Percentiles rank a stretch among this genome's conserved stretches.
phyloP scores from a whole-genome alignment of 2,888 invertebrate genomes.

The Amorpha juglandis region DNA sequence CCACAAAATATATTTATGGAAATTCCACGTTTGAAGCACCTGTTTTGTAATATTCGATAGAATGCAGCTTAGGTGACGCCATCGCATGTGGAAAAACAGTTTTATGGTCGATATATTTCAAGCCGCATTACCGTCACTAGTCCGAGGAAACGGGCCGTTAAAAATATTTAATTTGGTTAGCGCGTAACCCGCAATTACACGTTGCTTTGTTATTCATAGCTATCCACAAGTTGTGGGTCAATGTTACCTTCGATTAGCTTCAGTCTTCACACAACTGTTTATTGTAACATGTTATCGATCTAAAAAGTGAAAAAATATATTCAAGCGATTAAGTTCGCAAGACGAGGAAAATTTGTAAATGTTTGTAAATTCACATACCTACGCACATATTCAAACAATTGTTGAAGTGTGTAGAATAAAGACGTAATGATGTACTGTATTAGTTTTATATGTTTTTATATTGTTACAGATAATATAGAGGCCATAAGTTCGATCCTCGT shows the following conservation, averaged over 20 bases:
- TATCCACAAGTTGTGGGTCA: constrained; percentile 57
- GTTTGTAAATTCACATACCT: too few species aligned
- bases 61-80: constrained; percentile 24
- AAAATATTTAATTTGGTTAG: constrained; percentile 75
- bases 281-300: background rate
- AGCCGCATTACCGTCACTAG: constrained; percentile 53
- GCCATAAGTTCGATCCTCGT: too few species aligned
- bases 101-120: constrained; percentile 27
- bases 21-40: constrained; percentile 20
- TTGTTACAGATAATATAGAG: too few species aligned
- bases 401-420: too few species aligned
- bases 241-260: constrained; percentile 51
- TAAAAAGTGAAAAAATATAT: background rate
- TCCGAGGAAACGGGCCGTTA: constrained; percentile 63
- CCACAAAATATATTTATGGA: background rate
- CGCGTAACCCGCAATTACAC: constrained; percentile 69
- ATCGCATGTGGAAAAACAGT: constrained; percentile 20
- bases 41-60: constrained; percentile 18
- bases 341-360: too few species aligned
- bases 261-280: constrained; percentile 12
- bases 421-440: too few species aligned
- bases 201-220: constrained; percentile 63
- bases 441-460: too few species aligned
- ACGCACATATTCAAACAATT: too few species aligned
- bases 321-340: too few species aligned